Evolutionary conservation across 2,113 vertebrate genomes (phyloP).

Genomic region (Pomatorhinus ruficollis): DNA sequence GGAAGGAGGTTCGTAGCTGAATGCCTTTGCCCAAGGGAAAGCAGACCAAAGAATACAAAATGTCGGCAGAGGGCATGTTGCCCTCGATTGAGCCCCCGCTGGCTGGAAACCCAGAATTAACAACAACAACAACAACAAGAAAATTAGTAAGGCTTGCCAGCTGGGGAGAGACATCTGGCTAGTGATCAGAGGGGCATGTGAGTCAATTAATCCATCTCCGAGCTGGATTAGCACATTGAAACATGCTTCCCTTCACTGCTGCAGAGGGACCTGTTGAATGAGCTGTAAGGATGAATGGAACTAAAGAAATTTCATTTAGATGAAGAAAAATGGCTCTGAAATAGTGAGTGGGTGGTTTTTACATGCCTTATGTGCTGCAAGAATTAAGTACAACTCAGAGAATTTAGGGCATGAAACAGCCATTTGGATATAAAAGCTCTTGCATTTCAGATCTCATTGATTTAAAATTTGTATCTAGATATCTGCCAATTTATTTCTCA

Average conservation of each 20-base stretch:
- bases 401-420: slow-evolving; percentile 23
- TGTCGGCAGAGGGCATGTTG: slow-evolving; percentile 52
- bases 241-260: slow-evolving; percentile 61
- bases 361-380: slow-evolving; percentile 21
- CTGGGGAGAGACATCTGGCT: slow-evolving; percentile 73
- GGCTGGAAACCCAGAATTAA: slow-evolving; percentile 67
- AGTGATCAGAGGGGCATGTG: slow-evolving; percentile 61
- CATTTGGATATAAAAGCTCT: neutral
- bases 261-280: slow-evolving; percentile 53
- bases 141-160: slow-evolving; percentile 65
- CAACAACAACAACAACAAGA: slow-evolving; percentile 60
- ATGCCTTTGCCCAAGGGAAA: slow-evolving; percentile 50
- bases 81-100: slow-evolving; percentile 62
- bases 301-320: slow-evolving; percentile 69
- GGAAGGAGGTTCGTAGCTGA: slow-evolving; percentile 19
- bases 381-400: slow-evolving; percentile 21
- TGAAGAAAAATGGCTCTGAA: slow-evolving; percentile 64
- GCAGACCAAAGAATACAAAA: slow-evolving; percentile 54
- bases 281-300: slow-evolving; percentile 64
- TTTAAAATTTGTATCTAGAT: neutral
- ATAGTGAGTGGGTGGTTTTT: slow-evolving; percentile 51
- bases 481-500: neutral
- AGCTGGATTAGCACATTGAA: slow-evolving; percentile 54
- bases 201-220: slow-evolving; percentile 52
- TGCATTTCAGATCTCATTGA: neutral